Evolutionary conservation across 92 coral and sea anemone genomes (phyloP).

Genomic region (Porites rus): DNA sequence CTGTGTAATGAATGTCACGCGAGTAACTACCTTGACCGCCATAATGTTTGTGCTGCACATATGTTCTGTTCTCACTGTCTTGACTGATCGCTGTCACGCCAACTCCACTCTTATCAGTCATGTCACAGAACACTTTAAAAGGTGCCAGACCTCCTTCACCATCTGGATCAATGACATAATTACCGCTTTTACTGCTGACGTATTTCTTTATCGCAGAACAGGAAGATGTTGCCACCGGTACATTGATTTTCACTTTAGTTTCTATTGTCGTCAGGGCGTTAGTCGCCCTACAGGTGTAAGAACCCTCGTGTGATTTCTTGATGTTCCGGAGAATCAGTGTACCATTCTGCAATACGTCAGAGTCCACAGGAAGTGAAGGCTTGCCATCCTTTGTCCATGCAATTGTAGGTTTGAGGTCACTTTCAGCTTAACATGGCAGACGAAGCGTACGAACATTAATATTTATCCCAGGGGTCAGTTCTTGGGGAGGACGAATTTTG

Average conservation of each 20-base stretch:
- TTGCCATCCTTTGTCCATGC: slow-evolving; percentile 38
- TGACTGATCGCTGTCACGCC: slow-evolving; percentile 68
- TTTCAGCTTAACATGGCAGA: slow-evolving; percentile 39
- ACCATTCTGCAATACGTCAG: slow-evolving; percentile 36
- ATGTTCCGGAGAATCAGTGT: slow-evolving; percentile 30
- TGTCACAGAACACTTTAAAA: slow-evolving; percentile 48
- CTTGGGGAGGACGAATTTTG: slow-evolving; percentile 36
- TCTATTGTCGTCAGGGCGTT: slow-evolving; percentile 47
- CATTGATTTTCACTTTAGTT: slow-evolving; percentile 24
- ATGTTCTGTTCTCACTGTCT: slow-evolving; percentile 51
- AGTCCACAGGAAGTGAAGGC: slow-evolving; percentile 14
- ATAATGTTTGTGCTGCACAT: slow-evolving; percentile 9
- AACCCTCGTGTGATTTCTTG: slow-evolving; percentile 5
- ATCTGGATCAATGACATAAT: slow-evolving; percentile 34
- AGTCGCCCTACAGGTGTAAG: slow-evolving; percentile 57
- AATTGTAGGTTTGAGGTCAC: slow-evolving; percentile 34
- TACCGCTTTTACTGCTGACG: slow-evolving; percentile 15
- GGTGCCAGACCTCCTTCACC: slow-evolving; percentile 27
- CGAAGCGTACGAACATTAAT: neutral
- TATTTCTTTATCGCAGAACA: slow-evolving; percentile 17
- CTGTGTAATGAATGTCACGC: slow-evolving; percentile 34
- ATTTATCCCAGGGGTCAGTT: neutral
- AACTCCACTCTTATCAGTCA: slow-evolving; percentile 55
- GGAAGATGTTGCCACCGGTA: neutral
- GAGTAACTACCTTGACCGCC: slow-evolving; percentile 2